These are phyloP conservation scores for Heterodera carotae DNA, from an alignment of 1,140 invertebrate species.

Conservation along the genomic window DNA sequence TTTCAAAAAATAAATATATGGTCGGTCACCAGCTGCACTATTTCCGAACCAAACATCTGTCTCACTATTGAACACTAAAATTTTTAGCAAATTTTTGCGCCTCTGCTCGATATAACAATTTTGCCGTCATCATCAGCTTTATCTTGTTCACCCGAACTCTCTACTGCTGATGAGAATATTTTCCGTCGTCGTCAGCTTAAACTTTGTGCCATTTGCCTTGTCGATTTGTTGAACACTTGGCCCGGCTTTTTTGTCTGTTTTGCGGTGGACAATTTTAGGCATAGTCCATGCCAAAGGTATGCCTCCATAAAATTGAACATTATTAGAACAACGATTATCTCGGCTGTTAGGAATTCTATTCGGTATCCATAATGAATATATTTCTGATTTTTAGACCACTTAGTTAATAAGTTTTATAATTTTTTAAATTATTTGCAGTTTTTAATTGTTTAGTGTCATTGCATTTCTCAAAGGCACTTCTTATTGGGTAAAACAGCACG, in stretches of 20 bases:
- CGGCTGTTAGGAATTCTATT: neutral
- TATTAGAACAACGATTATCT: no score
- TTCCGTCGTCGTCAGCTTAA: neutral
- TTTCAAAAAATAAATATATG: no score
- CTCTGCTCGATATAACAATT: neutral
- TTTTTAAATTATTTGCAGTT: neutral
- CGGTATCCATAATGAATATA: neutral
- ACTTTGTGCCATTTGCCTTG: neutral
- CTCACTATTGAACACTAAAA: no score
- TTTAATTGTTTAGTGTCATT: neutral
- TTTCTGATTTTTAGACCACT: no score
- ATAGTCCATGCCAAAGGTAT: neutral
- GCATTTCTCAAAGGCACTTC: neutral
- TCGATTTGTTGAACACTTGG: neutral
- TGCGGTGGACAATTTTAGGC: neutral
- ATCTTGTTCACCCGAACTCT: neutral
- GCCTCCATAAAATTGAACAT: no score
- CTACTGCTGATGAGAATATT: neutral
- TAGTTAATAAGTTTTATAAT: no score
- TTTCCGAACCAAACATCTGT: no score
- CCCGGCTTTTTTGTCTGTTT: neutral
- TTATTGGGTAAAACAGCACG: neutral
- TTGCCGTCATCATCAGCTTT: neutral
- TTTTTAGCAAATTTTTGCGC: conserved; percentile 10
- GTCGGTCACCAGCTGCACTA: no score